A percentile compares a stretch with the other conserved stretches of the same genome.
phyloP scores from a whole-genome alignment of 2,797 vertebrate genomes.

The Australoheros facetus region DNA sequence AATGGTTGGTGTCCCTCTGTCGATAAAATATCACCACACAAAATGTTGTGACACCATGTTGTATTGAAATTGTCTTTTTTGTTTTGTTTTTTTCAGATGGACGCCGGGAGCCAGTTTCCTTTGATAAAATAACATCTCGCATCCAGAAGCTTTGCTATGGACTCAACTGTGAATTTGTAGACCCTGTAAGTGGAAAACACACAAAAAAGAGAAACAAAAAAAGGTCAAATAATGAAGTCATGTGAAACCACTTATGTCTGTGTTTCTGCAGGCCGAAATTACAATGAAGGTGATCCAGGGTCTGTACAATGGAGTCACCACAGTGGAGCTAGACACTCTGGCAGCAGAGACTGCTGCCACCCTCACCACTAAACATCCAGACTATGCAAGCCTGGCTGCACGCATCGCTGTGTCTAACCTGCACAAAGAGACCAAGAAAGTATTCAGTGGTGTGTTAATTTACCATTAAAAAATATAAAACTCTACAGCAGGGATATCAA shows the following conservation, averaged over 20 bases:
- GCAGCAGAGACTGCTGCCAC: slow-evolving; percentile 94
- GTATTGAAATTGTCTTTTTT: neutral
- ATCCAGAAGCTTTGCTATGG: slow-evolving; percentile 98
- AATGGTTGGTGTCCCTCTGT: too few species aligned
- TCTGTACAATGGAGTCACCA: slow-evolving; percentile 93
- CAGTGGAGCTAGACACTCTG: slow-evolving; percentile 92
- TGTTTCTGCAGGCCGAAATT: slow-evolving; percentile 82
- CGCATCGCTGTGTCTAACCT: slow-evolving; percentile 94
- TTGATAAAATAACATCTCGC: slow-evolving; percentile 96
- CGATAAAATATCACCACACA: too few species aligned
- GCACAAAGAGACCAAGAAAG: slow-evolving; percentile 97
- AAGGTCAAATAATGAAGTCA: neutral
- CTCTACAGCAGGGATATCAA: neutral
- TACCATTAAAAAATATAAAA: neutral
- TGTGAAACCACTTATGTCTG: neutral
- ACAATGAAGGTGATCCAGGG: slow-evolving; percentile 98
- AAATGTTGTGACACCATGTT: neutral
- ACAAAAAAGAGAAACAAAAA: neutral
- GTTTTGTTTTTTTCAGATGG: slow-evolving; percentile 82
- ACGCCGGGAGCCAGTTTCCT: slow-evolving; percentile 92
- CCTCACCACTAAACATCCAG: slow-evolving; percentile 94
- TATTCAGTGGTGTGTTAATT: slow-evolving; percentile 84
- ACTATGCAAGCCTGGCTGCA: slow-evolving; percentile 95
- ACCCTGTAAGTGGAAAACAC: slow-evolving; percentile 77
- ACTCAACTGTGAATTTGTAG: slow-evolving; percentile 94